These are phyloP conservation scores for Puffinus mauretanicus DNA, from an alignment of 2,113 vertebrate genomes.

Conservation along the genomic window DNA sequence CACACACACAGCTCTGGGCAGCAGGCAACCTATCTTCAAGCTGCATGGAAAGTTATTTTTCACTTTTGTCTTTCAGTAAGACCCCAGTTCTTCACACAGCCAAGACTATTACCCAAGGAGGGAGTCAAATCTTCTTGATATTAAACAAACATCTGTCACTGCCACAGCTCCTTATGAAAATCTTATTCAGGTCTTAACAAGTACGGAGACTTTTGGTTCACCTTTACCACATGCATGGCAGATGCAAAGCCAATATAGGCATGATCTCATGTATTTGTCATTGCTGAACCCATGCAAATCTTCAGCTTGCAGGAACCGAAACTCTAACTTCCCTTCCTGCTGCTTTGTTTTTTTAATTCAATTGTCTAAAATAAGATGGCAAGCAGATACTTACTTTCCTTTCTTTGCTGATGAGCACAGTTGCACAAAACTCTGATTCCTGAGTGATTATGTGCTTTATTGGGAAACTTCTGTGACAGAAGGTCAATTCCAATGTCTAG, in stretches of 20 bases:
- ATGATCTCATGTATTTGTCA: not conserved
- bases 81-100: not conserved
- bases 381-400: not conserved
- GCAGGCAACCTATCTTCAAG: not conserved
- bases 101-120: not conserved
- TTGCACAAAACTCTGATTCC: not conserved
- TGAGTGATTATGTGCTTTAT: fast-evolving
- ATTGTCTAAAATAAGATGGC: slow-evolving; percentile 22
- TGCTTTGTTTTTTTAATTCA: not conserved
- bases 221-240: not conserved
- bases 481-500: not conserved
- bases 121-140: not conserved
- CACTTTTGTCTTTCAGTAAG: not conserved
- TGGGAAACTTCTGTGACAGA: not conserved
- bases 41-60: not conserved
- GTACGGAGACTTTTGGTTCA: not conserved
- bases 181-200: not conserved
- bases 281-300: slow-evolving; percentile 12
- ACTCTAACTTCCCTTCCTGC: slow-evolving; percentile 43
- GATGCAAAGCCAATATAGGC: not conserved
- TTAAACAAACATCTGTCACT: not conserved
- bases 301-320: slow-evolving; percentile 39
- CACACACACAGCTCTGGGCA: not conserved
- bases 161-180: not conserved
- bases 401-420: not conserved